Base-by-base conservation (phyloP, 2,797 vertebrate species). In the Lithobates sylvaticus region DNA sequence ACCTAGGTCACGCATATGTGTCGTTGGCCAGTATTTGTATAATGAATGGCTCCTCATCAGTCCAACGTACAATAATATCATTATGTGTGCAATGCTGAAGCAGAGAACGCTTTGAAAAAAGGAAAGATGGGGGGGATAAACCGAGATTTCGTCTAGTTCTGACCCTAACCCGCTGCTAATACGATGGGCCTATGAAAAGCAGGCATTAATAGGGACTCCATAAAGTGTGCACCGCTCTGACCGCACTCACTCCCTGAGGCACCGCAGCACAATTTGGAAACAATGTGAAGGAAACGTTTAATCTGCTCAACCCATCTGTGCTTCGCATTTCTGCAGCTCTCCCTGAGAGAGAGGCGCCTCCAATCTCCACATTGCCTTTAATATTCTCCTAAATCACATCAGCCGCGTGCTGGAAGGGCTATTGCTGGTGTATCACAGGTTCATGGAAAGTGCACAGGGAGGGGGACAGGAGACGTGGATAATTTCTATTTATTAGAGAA, bases 301-400 rank as follows among this genome's bases (percentile, higher is more conserved):
- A 97, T 97, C 96, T 96, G 93, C 93, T 92, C 76, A 88, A 95
- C 96, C 96, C 96, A 97, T 97, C 97, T 98, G 97, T 96, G 96
- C 96, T 86, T 94, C 93, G 92, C 92, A 93, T 94, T 94, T 94
- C 95, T 95, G 94, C 94, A 94, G 95, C 88, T 83, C 84, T 86
- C 84, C 84, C 78, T 86, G 72, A 86, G 93, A 96, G 96, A 98
- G 97, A 96, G 96, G 95, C 95, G 96, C 96, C 96, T 95, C 94
- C 96, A 96, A 96, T 96, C 97, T 97, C 96, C 94, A 95, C 95
- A 94, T 94, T 94, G 95, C 96, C 96, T 97, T 96, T 97, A 97
- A 98, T 97, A 96, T 95, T 91, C 94, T 83, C 85, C 81, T 96
- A 96, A 97, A 97, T 97, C 95, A 96, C 95, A 91, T 94, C 95